Percentiles rank a stretch among this genome's conserved stretches.
Conservation (phyloP, 2,113 vertebrate species). For the Esox niger region DNA sequence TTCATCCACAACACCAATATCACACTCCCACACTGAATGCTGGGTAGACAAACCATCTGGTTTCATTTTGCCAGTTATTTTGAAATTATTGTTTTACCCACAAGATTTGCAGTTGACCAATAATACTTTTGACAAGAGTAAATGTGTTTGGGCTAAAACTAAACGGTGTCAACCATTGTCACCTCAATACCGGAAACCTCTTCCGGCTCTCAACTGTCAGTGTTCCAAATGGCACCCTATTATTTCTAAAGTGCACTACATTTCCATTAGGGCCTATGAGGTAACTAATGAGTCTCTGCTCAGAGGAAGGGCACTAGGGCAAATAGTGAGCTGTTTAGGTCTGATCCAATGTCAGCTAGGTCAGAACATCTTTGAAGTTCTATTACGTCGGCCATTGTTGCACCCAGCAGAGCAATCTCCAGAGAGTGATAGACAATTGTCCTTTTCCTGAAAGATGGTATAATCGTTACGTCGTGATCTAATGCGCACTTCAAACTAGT, state of each 20-base stretch:
- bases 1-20: background rate
- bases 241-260: too few species aligned
- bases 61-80: slow-evolving; percentile 14
- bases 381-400: slow-evolving; percentile 41
- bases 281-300: too few species aligned
- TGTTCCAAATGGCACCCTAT: too few species aligned
- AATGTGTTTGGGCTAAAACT: slow-evolving; percentile 28
- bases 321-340: background rate
- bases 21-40: background rate
- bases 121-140: slow-evolving; percentile 25
- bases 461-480: slow-evolving; percentile 29
- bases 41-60: slow-evolving; percentile 3
- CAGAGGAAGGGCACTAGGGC: too few species aligned
- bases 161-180: slow-evolving; percentile 27
- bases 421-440: slow-evolving; percentile 47
- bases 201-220: too few species aligned
- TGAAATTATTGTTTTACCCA: slow-evolving; percentile 22
- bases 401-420: slow-evolving; percentile 40
- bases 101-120: slow-evolving; percentile 9
- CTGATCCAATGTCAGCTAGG: slow-evolving; percentile 18
- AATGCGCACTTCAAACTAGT: too few species aligned
- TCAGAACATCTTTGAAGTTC: slow-evolving; percentile 31
- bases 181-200: background rate
- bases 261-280: too few species aligned
- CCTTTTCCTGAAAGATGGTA: slow-evolving; percentile 34